A percentile compares a stretch with the other conserved stretches of the same genome.
Conservation (phyloP, 2,888 invertebrate genomes). For the Oscheius sp. region DNA sequence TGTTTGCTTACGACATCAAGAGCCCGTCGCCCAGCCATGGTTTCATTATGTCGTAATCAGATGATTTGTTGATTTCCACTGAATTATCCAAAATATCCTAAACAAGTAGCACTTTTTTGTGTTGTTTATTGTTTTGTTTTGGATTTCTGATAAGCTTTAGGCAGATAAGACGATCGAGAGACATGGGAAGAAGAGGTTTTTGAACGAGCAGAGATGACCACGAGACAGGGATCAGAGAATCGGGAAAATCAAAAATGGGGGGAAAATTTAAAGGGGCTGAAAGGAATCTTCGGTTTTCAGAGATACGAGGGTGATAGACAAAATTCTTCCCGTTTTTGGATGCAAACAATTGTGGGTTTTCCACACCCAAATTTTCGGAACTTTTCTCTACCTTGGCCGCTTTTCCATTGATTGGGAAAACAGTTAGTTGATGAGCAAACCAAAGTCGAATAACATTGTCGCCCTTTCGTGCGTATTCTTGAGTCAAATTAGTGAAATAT, state of each 20-base stretch:
- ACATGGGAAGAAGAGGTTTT: too few relatives aligned
- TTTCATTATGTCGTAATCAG: conserved; percentile 74
- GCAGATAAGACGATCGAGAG: neutral
- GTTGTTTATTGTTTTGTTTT: too few relatives aligned
- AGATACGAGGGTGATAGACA: too few relatives aligned
- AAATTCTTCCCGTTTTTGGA: too few relatives aligned
- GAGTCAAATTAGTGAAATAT: neutral
- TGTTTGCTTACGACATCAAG: conserved; percentile 67
- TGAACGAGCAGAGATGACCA: too few relatives aligned
- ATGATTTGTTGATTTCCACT: conserved; percentile 73
- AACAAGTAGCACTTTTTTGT: neutral
- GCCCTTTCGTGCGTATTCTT: conserved; percentile 1
- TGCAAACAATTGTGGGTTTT: too few relatives aligned
- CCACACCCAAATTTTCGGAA: too few relatives aligned
- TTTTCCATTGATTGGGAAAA: conserved; percentile 16
- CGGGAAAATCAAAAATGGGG: too few relatives aligned
- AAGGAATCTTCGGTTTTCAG: too few relatives aligned
- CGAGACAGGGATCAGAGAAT: neutral
- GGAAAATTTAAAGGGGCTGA: too few relatives aligned
- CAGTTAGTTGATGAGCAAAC: conserved; percentile 17
- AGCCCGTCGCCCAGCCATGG: conserved; percentile 76
- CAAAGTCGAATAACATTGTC: conserved; percentile 10
- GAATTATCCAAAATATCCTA: conserved; percentile 68
- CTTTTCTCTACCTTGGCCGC: conserved; percentile 14
- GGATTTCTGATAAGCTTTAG: too few relatives aligned